Conservation (phyloP, 2,113 vertebrate genomes). For the Catharus fuscescens region DNA sequence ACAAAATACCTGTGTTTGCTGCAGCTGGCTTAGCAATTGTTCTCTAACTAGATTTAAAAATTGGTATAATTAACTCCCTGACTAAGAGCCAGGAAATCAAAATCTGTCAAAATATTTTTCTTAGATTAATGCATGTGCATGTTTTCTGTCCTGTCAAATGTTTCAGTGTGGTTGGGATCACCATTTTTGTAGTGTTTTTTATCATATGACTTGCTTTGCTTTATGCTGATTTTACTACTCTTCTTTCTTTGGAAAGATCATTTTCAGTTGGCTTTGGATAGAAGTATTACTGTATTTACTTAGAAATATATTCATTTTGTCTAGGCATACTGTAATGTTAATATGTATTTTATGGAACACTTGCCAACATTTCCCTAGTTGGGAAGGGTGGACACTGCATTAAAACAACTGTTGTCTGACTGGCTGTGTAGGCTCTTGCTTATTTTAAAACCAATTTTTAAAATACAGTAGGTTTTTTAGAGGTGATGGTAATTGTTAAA, state of each 20-base stretch:
- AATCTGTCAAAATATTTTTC: slow-evolving; percentile 36
- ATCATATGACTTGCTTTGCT: slow-evolving; percentile 36
- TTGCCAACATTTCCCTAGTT: background rate
- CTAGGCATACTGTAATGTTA: background rate
- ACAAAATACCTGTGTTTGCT: background rate
- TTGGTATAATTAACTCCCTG: slow-evolving; percentile 44
- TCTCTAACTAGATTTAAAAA: background rate
- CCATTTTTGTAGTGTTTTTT: slow-evolving; percentile 27
- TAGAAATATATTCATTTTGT: background rate
- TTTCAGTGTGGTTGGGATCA: slow-evolving; percentile 29
- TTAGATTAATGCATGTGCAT: slow-evolving; percentile 6
- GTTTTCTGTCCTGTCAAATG: slow-evolving; percentile 24
- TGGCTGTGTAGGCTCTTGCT: background rate
- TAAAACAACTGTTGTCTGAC: background rate
- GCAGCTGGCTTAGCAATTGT: background rate
- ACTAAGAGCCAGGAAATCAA: slow-evolving; percentile 31
- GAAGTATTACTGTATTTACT: background rate
- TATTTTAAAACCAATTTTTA: background rate
- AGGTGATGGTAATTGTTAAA: background rate
- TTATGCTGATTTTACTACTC: background rate
- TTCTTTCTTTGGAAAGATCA: slow-evolving; percentile 19
- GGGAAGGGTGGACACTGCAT: background rate
- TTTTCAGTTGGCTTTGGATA: background rate
- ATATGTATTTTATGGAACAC: background rate
- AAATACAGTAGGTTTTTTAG: background rate